Evolutionary conservation across 2,113 vertebrate species (phyloP).

Genomic region (Willisornis vidua): DNA sequence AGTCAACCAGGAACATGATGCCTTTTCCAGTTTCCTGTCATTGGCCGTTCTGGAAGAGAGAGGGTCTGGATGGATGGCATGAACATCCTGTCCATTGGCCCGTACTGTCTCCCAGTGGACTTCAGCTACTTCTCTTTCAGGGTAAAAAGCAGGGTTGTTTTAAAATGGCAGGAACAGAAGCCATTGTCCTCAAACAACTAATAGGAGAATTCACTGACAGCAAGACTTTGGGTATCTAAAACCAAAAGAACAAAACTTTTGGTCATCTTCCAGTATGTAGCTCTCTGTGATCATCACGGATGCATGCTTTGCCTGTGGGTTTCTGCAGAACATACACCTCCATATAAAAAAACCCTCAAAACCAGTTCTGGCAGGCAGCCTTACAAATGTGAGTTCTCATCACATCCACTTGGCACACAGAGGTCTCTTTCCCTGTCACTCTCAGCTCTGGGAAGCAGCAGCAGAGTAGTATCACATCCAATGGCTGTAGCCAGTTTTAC

Average conservation of each 20-base stretch:
- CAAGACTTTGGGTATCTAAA: accelerated
- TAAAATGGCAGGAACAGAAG: not conserved
- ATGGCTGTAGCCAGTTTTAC: not conserved
- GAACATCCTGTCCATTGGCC: not conserved
- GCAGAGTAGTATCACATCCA: not conserved
- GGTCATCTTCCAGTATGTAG: not conserved
- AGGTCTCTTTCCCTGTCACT: not conserved
- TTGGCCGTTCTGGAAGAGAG: not conserved
- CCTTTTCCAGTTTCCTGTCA: not conserved
- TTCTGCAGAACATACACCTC: not conserved
- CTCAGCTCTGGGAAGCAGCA: not conserved
- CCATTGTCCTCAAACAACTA: not conserved
- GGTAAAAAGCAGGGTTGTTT: not conserved
- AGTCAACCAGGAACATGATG: not conserved
- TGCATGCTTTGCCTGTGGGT: not conserved
- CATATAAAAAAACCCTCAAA: not conserved
- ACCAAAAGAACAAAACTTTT: not conserved
- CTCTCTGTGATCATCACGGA: not conserved
- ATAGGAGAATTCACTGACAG: not conserved
- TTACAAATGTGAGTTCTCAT: not conserved
- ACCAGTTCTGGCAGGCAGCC: accelerated
- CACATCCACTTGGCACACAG: accelerated
- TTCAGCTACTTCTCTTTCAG: not conserved
- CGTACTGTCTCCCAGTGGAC: not conserved
- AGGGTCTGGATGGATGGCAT: not conserved